These are phyloP conservation scores for Lasioglossum villosulum DNA, from an alignment of 2,888 invertebrate species.

Conservation along the genomic window DNA sequence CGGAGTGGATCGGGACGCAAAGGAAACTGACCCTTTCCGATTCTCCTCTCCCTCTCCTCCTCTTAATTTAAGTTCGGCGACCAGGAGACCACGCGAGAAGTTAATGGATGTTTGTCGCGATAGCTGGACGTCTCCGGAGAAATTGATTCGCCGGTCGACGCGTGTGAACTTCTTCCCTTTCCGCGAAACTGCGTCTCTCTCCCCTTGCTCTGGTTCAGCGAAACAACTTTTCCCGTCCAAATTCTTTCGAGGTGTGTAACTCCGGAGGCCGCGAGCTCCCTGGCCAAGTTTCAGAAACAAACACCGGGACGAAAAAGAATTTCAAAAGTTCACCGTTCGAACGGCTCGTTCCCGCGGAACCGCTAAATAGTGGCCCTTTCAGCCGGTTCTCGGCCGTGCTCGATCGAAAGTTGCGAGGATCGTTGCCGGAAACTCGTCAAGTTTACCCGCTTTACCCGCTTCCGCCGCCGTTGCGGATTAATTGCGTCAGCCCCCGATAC, in stretches of 20 bases:
- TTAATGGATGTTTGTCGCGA: conserved; percentile 18
- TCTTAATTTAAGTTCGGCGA: not conserved
- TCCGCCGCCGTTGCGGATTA: conserved; percentile 15
- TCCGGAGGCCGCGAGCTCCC: not conserved
- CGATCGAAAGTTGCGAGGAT: conserved; percentile 19
- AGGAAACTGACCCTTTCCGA: not conserved
- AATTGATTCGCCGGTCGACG: not conserved
- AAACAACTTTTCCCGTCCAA: conserved; percentile 11
- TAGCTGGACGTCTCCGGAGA: not conserved
- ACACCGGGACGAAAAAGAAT: not conserved
- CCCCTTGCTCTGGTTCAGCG: not conserved
- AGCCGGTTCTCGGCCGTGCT: not conserved
- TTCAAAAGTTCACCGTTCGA: conserved; percentile 8
- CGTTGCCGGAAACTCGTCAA: conserved; percentile 26
- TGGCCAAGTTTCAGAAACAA: conserved; percentile 4
- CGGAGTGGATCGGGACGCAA: not conserved
- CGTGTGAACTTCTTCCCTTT: not conserved
- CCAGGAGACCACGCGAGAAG: not conserved
- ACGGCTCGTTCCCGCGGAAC: not conserved
- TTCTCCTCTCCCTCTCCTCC: not conserved
- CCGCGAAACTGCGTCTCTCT: not conserved
- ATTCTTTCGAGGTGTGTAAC: not conserved
- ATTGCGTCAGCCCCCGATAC: conserved; percentile 22
- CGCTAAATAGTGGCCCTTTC: conserved; percentile 1
- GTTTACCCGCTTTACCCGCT: conserved; percentile 4